Evolutionary conservation across 2,113 vertebrate genomes (phyloP), one percentile per base, ranked within the genome.

Genomic region (Sapajus apella): DNA sequence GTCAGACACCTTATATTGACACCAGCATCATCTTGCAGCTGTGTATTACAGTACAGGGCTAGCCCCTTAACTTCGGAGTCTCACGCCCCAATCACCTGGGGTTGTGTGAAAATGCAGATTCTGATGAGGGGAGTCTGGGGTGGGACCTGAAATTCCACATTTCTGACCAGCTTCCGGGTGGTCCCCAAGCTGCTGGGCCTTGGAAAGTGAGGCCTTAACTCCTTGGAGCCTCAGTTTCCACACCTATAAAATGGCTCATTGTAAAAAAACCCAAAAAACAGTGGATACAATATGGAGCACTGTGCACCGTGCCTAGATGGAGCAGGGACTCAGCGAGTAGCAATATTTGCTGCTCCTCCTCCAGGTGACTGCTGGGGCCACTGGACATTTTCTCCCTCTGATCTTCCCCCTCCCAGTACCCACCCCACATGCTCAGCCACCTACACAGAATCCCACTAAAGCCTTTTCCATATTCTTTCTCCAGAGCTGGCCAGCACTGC

Each of bases 361-460:
- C 47, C n/a, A 16, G 21, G 37, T 20, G 3, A 30, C 32, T 75
- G 45, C 83, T 58, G 20, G 83, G 32, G 40, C 66, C 11, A 12
- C 40, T 7, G 58, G 3, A 64, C 18, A 27, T 68, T 83, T 92
- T 25, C 58, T 43, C 3, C 43, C 64, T 43, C 88, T 10, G n/a
- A 17, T 11, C 27, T 0, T 25, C 8, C 40, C 5, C 0, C 0
- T 45, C 27, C 56, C 23, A 45, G 37, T 14, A 47, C 43, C 47
- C 64, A 68, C 5, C 70, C 12, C 17, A 17, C 5, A 10, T 10
- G 20, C 43, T 47, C 61, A 86, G 43, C 25, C 35, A 40, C 50
- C 82, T 25, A 2, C 5, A 2, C 4, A 66, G 82, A 94, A 23
- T 73, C 55, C 87, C 72, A 3, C n/a, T 3, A 30, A 68, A 77